Percentiles rank a stretch among this genome's conserved stretches.
Evolutionary conservation across 2,888 invertebrate genomes (phyloP).

Genomic region (Nyleta sp.): DNA sequence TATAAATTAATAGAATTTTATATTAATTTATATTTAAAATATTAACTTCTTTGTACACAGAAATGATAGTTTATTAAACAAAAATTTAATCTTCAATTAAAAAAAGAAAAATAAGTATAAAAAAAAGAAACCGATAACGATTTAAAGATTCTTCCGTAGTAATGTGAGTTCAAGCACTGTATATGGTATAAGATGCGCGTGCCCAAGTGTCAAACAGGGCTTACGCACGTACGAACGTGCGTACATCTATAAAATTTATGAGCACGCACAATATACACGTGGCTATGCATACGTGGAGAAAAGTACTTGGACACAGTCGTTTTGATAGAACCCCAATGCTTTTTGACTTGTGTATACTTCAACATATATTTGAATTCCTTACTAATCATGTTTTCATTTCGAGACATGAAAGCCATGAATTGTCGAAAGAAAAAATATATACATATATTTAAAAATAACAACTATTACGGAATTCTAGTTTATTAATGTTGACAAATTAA

Average conservation of each 20-base stretch:
- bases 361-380: neutral
- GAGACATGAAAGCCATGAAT: no score
- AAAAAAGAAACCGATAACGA: slow-evolving; percentile 8
- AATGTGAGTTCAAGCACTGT: slow-evolving; percentile 55
- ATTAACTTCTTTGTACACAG: no score
- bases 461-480: no score
- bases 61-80: no score
- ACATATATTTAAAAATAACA: no score
- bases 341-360: slow-evolving; percentile 24
- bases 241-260: slow-evolving; percentile 44
- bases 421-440: no score
- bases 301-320: slow-evolving; percentile 68
- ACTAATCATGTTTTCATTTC: neutral
- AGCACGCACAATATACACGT: slow-evolving; percentile 76
- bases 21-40: no score
- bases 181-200: slow-evolving; percentile 75
- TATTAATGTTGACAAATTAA: no score
- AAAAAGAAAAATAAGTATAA: neutral
- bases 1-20: no score
- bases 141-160: slow-evolving; percentile 40
- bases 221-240: slow-evolving; percentile 72
- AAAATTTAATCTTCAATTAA: neutral
- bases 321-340: slow-evolving; percentile 52
- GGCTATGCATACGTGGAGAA: slow-evolving; percentile 69
- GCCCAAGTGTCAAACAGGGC: slow-evolving; percentile 78